Evolutionary conservation across 2,113 vertebrate genomes (phyloP), one percentile per base, ranked within the genome.

Genomic region (Trachemys scripta): DNA sequence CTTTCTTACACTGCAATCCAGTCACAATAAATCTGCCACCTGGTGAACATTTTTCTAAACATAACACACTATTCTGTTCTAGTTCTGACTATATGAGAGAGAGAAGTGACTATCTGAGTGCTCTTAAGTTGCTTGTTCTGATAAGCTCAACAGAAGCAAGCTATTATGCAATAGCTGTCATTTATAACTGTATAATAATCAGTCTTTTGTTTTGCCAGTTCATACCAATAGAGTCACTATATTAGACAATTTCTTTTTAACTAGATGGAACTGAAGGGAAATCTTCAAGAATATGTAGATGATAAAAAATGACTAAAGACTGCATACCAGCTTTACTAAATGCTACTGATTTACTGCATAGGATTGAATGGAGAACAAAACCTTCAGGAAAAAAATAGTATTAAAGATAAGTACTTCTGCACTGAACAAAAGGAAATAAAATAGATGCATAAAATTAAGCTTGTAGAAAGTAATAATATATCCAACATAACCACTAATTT

Each of bases 371-470:
- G 3, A 29, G 38, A 93, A 87, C 10, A 84, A 90, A 78, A 47
- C 24, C 42, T 29, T 78, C 13, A 27, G 42, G 42, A 14, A 78
- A 45, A 94, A 97, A 91, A 82, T 38, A 3, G 6, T 59, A 27
- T 38, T 25, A 25, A 92, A 53, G 13, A 56, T 88, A 50, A 79
- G 8, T 25, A 84, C 19, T 85, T 93, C 80, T 88, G 9, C 8
- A 86, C 20, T 80, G 45, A 82, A 78, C 9, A 91, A 91, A 9
- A 4, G 62, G 16, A 38, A 93, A 90, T 57, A 57, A 95, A 95
- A 95, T n/a, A 69, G 83, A 57, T 51, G 5, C 17, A 54, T 84
- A 93, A 94, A 93, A 79, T 59, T 87, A 90, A 89, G 11, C 10
- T 81, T 50, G 10, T 17, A 11, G 85, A 93, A 31, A 76, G 38